Conservation (phyloP, 2,888 invertebrate genomes). For the Eremobia ochroleuca region DNA sequence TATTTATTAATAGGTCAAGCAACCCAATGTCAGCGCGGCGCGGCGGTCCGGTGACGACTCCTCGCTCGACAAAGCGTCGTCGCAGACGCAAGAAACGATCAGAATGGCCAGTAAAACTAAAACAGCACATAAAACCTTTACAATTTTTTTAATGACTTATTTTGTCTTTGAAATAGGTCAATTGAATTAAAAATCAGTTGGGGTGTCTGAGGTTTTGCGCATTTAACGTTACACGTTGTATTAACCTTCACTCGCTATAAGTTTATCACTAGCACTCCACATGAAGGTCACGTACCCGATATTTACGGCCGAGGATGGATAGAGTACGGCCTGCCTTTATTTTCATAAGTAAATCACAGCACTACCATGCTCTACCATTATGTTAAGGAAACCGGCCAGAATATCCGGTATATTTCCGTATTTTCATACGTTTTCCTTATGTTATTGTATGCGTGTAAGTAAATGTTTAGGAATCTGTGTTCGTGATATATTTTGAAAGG, state of each 20-base stretch:
- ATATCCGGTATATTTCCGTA: conserved; percentile 13
- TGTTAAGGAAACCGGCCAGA: conserved; percentile 26
- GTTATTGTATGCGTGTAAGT: neutral
- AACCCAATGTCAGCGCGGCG: too few relatives aligned
- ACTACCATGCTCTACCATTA: conserved; percentile 14
- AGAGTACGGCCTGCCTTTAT: conserved; percentile 50
- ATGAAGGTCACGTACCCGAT: conserved; percentile 61
- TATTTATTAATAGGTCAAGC: too few relatives aligned
- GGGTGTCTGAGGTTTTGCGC: too few relatives aligned
- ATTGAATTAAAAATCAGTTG: too few relatives aligned
- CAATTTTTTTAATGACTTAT: too few relatives aligned
- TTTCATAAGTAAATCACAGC: conserved; percentile 61
- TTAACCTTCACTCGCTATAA: neutral
- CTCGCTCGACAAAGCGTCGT: too few relatives aligned
- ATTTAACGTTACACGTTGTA: too few relatives aligned
- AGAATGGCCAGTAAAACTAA: too few relatives aligned
- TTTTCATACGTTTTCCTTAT: conserved; percentile 39
- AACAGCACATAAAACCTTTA: too few relatives aligned
- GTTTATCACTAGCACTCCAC: conserved; percentile 17
- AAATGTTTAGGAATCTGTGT: neutral
- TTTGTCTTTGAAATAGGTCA: too few relatives aligned
- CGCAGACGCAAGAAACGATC: too few relatives aligned
- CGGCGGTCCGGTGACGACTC: too few relatives aligned
- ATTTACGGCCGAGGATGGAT: conserved; percentile 56
- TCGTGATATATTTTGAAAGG: neutral